Evolutionary conservation across 2,113 vertebrate genomes (phyloP).

Genomic region (Phaetusa simplex): DNA sequence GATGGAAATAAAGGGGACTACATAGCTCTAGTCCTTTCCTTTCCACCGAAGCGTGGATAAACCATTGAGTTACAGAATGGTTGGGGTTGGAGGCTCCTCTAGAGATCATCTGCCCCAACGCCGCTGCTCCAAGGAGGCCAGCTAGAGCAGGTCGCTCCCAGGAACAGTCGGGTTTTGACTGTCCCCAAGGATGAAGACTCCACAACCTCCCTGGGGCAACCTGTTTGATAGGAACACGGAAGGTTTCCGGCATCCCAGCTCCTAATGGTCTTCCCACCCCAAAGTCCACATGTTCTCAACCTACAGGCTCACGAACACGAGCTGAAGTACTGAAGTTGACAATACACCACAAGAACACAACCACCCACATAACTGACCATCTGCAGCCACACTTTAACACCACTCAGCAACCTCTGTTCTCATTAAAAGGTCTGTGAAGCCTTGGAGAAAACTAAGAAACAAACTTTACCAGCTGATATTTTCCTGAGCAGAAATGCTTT

Average conservation of each 20-base stretch:
- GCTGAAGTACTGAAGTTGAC: background rate
- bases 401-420: background rate
- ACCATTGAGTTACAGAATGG: background rate
- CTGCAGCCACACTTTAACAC: background rate
- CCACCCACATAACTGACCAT: too few species aligned
- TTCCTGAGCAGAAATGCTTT: background rate
- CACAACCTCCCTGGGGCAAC: background rate
- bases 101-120: rapidly evolving
- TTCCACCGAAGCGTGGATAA: rapidly evolving
- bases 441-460: background rate
- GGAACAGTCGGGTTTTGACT: background rate
- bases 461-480: background rate
- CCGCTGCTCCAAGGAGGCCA: background rate
- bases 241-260: background rate
- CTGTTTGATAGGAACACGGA: background rate
- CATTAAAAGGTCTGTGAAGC: background rate
- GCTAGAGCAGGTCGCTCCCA: background rate
- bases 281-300: background rate
- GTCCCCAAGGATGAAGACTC: background rate
- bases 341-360: too few species aligned
- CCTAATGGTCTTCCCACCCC: background rate
- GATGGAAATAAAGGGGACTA: background rate
- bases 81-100: background rate
- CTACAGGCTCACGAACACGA: rapidly evolving
- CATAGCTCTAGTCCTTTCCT: background rate